These are phyloP conservation scores for Amiota mariae DNA, from an alignment of 2,888 invertebrate species.

Conservation along the genomic window DNA sequence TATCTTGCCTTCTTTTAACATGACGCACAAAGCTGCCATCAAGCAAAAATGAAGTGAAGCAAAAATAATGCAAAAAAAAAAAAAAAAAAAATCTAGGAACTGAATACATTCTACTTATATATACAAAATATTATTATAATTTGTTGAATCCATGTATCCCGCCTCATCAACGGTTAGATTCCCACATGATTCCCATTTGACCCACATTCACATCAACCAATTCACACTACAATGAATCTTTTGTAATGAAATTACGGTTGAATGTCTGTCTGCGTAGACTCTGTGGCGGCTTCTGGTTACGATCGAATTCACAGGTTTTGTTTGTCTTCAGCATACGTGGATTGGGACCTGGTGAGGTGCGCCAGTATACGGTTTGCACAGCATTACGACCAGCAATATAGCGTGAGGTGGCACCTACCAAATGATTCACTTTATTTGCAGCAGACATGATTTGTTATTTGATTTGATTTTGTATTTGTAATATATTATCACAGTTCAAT, in stretches of 20 bases:
- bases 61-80: not conserved
- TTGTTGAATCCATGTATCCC: not conserved
- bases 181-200: not conserved
- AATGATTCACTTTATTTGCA: constrained; percentile 73
- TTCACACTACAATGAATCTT: not conserved
- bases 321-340: constrained; percentile 77
- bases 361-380: constrained; percentile 85
- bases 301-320: constrained; percentile 77
- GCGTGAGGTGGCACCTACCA: constrained; percentile 82
- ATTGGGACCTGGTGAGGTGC: constrained; percentile 74
- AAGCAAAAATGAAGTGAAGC: not conserved
- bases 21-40: not conserved
- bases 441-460: constrained; percentile 53
- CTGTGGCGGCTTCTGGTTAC: constrained; percentile 73
- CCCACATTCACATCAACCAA: not conserved
- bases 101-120: not conserved
- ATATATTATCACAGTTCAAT: constrained; percentile 51
- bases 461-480: not conserved
- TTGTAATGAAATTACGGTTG: constrained; percentile 58
- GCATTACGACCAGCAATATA: constrained; percentile 84
- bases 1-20: not conserved
- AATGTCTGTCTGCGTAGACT: constrained; percentile 72
- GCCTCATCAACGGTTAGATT: not conserved
- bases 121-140: not conserved
- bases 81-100: constrained; percentile 15